These are phyloP conservation scores for Corydoras maculifer DNA, from an alignment of 2,113 vertebrate species.

Conservation along the genomic window DNA sequence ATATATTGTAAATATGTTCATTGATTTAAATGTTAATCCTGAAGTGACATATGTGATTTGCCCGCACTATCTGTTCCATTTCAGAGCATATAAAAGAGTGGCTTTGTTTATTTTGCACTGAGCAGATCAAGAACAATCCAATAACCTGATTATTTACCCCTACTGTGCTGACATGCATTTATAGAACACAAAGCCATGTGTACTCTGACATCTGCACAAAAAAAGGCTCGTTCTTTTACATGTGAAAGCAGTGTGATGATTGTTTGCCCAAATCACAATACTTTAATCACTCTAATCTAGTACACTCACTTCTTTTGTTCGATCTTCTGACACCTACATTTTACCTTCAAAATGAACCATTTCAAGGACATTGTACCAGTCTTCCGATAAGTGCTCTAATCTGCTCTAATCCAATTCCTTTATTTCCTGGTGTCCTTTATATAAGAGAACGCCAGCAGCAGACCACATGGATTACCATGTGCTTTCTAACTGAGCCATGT, in stretches of 20 bases:
- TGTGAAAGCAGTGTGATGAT: no score
- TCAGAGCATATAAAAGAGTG: slow-evolving; percentile 12
- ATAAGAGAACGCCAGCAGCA: neutral
- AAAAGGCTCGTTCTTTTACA: neutral
- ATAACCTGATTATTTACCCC: slow-evolving; percentile 26
- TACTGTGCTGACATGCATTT: neutral
- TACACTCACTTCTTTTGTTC: no score
- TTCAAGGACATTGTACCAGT: neutral
- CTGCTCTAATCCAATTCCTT: slow-evolving; percentile 12
- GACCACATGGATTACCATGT: neutral
- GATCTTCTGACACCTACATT: no score
- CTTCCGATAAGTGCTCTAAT: slow-evolving; percentile 18
- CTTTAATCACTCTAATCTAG: no score
- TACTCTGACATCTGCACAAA: neutral
- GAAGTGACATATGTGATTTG: neutral
- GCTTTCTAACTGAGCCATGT: neutral
- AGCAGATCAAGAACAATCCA: slow-evolving; percentile 19
- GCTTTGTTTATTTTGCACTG: slow-evolving; percentile 1
- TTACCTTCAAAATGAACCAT: neutral
- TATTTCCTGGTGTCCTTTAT: neutral
- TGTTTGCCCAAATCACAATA: no score
- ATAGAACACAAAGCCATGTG: slow-evolving; percentile 6
- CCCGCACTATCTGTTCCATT: neutral
- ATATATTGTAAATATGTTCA: no score
- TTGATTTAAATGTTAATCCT: no score